Conservation (phyloP, 2,888 invertebrate genomes). For the Tribolium freemani region DNA sequence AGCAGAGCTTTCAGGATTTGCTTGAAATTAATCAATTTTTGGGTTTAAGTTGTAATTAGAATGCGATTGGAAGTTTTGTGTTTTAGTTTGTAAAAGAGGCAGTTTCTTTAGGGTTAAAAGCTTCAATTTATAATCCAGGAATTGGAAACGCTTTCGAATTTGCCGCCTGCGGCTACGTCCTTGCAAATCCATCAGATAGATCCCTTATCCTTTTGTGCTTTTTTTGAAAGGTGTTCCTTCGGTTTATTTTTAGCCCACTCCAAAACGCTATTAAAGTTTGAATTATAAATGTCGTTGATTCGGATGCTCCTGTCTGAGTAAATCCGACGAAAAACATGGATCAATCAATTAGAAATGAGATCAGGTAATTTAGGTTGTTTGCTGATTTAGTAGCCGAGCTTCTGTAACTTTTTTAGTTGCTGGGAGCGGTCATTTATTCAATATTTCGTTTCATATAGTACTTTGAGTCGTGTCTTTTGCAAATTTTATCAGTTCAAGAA, state of each 20-base stretch:
- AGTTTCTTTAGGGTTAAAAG: constrained; percentile 31
- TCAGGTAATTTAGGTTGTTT: not conserved
- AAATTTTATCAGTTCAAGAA: constrained; percentile 13
- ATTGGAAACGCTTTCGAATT: constrained; percentile 21
- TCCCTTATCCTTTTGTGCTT: constrained; percentile 28
- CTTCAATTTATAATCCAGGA: constrained; percentile 32
- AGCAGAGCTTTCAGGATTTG: not conserved
- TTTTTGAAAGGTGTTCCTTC: constrained; percentile 20
- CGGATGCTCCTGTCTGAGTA: not conserved
- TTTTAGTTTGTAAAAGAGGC: not conserved
- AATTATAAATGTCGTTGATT: constrained; percentile 43
- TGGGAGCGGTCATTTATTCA: constrained; percentile 18
- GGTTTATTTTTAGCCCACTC: constrained; percentile 38
- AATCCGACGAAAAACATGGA: not conserved
- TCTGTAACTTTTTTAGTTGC: constrained; percentile 20
- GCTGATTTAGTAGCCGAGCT: not conserved
- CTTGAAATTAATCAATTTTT: not conserved
- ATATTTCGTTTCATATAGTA: not conserved
- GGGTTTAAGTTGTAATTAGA: constrained; percentile 3
- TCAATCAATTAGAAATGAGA: not conserved
- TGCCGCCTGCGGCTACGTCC: constrained; percentile 28
- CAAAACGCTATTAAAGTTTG: constrained; percentile 39
- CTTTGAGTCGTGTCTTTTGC: not conserved
- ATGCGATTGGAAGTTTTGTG: constrained; percentile 7
- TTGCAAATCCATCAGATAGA: constrained; percentile 34